These are phyloP conservation scores for Drosophila austrosaltans DNA, from an alignment of 2,888 invertebrate species.

Conservation along the genomic window DNA sequence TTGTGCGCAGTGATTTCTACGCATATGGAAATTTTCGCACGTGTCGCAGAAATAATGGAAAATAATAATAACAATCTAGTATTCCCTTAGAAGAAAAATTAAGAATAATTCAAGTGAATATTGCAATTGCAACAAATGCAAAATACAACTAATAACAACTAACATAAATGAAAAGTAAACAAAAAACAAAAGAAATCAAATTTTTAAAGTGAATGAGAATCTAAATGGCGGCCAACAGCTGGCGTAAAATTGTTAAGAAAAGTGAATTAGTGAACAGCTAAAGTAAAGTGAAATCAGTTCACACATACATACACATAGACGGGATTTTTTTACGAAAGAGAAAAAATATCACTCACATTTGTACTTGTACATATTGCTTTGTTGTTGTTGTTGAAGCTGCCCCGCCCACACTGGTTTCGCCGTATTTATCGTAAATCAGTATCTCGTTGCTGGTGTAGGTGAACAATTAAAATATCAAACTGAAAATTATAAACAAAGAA, in stretches of 20 bases:
- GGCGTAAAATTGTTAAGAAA: conserved; percentile 2
- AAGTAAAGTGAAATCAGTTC: neutral
- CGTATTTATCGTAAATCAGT: neutral
- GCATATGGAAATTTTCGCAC: conserved; percentile 39
- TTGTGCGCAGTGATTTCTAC: conserved; percentile 47
- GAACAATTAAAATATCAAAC: neutral
- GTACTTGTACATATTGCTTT: neutral
- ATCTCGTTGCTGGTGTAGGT: neutral
- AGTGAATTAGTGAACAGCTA: conserved; percentile 1
- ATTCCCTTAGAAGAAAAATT: conserved; percentile 5
- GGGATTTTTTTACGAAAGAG: neutral
- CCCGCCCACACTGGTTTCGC: neutral
- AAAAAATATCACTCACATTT: neutral
- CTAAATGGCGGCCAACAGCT: neutral
- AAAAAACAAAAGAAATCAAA: neutral
- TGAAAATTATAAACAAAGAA: neutral
- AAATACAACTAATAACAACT: too few relatives aligned
- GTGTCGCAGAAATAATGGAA: conserved; percentile 39
- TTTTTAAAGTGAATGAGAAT: neutral
- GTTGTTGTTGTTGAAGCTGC: neutral
- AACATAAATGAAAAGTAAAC: conserved; percentile 21
- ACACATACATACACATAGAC: neutral
- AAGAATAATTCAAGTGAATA: neutral
- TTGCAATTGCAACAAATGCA: too few relatives aligned
- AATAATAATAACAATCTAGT: conserved; percentile 23